These are phyloP conservation scores for Cathartes aura DNA, from an alignment of 2,113 vertebrate species.

Conservation along the genomic window DNA sequence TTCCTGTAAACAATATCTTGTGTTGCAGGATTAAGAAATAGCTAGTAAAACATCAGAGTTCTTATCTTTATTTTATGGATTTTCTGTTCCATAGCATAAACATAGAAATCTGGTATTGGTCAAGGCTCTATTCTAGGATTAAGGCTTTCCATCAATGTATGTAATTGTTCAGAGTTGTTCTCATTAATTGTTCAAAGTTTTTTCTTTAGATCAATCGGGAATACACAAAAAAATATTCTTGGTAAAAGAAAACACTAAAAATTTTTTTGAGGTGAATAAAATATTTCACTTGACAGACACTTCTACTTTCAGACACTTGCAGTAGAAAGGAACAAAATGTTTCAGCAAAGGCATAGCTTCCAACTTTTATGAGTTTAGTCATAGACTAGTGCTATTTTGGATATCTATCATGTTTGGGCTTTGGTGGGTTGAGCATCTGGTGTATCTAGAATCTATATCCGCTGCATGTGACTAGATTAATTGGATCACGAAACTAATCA, in stretches of 20 bases:
- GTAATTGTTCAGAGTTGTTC: background rate
- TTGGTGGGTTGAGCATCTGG: background rate
- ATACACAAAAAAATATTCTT: accelerated
- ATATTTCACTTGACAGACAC: background rate
- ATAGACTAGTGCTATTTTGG: background rate
- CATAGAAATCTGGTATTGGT: background rate
- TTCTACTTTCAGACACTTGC: background rate
- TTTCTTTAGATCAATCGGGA: background rate
- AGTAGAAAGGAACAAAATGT: background rate
- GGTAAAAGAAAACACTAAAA: background rate
- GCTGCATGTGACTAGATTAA: background rate
- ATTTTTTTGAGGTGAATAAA: background rate
- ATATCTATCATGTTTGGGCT: background rate
- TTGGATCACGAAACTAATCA: background rate
- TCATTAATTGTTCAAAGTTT: background rate
- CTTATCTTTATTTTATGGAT: background rate
- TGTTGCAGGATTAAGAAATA: background rate
- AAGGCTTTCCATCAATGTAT: background rate
- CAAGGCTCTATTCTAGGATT: background rate
- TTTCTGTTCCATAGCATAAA: background rate
- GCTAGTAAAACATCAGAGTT: background rate
- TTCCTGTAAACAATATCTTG: background rate
- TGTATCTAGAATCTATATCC: background rate
- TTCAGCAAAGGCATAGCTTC: background rate
- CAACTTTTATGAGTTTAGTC: background rate